Evolutionary conservation across 2,113 vertebrate genomes (phyloP).

Genomic region (Tachycineta bicolor): DNA sequence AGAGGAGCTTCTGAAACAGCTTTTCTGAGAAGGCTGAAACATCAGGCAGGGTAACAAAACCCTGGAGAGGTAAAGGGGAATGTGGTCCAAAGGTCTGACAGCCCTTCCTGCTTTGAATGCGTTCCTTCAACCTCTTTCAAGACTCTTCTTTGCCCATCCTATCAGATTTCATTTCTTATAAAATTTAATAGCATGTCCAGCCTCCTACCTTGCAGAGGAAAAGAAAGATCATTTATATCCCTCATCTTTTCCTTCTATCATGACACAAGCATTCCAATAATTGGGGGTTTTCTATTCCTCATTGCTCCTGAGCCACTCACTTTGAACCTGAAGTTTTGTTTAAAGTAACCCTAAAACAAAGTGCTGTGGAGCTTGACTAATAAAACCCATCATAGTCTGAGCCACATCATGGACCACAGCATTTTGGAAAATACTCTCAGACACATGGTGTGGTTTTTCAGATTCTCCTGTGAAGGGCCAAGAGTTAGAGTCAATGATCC

Average conservation of each 20-base stretch:
- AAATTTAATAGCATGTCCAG: neutral
- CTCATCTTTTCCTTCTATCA: neutral
- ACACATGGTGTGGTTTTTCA: neutral
- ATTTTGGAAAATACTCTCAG: neutral
- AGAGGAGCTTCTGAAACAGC: neutral
- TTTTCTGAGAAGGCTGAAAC: neutral
- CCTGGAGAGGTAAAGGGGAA: neutral
- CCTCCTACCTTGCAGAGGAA: neutral
- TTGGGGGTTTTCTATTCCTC: rapidly evolving
- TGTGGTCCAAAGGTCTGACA: neutral
- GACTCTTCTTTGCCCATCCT: neutral
- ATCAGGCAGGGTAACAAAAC: neutral
- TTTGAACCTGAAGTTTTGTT: neutral
- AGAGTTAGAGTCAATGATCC: neutral
- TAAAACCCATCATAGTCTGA: neutral
- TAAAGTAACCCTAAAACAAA: neutral
- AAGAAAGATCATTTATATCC: neutral
- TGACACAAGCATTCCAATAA: neutral
- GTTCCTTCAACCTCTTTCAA: neutral
- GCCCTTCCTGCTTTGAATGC: neutral
- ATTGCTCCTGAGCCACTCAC: neutral
- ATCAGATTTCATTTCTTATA: neutral
- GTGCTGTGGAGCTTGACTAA: neutral
- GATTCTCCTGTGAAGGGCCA: neutral
- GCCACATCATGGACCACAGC: rapidly evolving